Conservation (phyloP, 2,797 vertebrate genomes). For the Periparus ater region DNA sequence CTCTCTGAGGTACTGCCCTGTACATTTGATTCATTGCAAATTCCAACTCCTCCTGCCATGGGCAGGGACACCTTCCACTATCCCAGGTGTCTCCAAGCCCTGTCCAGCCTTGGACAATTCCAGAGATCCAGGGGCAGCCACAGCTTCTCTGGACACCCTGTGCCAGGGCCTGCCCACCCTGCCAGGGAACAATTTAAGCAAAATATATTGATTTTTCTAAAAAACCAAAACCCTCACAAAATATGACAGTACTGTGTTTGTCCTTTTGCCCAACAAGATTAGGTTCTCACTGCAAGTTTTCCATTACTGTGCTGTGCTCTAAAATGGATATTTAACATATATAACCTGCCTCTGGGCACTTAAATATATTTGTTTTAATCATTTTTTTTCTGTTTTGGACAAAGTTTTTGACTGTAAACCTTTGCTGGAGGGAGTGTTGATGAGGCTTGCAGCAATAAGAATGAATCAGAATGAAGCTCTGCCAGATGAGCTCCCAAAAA, state of each 20-base stretch:
- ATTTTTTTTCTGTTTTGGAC: neutral
- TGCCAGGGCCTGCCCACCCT: neutral
- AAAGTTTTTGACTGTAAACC: neutral
- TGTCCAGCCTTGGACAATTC: accelerated
- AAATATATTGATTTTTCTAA: neutral
- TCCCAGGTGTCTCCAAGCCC: neutral
- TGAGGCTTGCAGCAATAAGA: neutral
- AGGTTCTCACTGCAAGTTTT: neutral
- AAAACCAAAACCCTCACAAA: neutral
- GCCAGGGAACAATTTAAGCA: accelerated
- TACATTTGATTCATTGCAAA: neutral
- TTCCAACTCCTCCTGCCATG: neutral
- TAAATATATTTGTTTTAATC: neutral
- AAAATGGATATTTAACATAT: neutral
- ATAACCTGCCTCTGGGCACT: neutral
- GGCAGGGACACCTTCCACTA: accelerated
- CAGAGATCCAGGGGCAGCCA: neutral
- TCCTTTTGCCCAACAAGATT: neutral
- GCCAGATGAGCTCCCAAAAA: neutral
- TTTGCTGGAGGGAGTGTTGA: neutral
- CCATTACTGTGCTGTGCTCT: neutral
- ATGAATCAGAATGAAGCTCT: too few species aligned
- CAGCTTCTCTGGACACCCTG: neutral
- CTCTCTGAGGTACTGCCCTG: neutral
- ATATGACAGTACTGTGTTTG: neutral